Evolutionary conservation across 1,140 invertebrate genomes (phyloP), one percentile per base, ranked within the genome.

Genomic region (Teleogryllus occipitalis): DNA sequence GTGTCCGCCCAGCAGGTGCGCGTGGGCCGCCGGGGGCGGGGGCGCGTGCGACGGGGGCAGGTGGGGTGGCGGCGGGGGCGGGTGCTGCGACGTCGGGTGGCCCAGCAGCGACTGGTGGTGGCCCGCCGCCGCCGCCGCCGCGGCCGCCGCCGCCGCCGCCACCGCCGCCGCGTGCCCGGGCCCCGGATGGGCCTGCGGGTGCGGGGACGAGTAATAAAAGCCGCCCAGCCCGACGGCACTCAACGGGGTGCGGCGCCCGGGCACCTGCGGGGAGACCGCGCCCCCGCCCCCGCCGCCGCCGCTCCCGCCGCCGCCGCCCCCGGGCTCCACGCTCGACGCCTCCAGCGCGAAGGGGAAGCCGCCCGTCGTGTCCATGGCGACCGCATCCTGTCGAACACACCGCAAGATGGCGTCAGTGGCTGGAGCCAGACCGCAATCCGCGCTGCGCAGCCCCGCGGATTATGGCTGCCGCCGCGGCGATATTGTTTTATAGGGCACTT

Each of bases 201-300:
- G 48, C 81, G 91, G 89, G 82, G 90, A 89, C 12, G 85, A 83
- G 83, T 90, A 91, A 85, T 95, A 95, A 85, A 94, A 94, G 18
- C 93, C 93, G 27, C 93, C 93, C 8, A 95, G 87, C 15, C 93
- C 93, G 8, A 95, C 93, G n/a, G 93, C 90, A 8, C 94, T 93
- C 76, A 95, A 84, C 22, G 94, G 94, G 80, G 94, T 95, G 81
- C 94, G 88, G 81, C 93, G 85, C 27, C 92, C 93, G n/a, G 91
- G 91, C 80, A 92, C 90, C 82, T 87, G 89, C 82, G 90, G 89
- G 14, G 85, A 83, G 83, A 90, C 90, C 85, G 94, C 94, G 85
- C 94, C 94, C 18, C 93, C 93, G 27, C 93, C 93, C 8, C 95
- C 87, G 15, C 93, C 93, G 8, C 95, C 93, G 18, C 93, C 90